Evolutionary conservation across 2,113 vertebrate species (phyloP).

Genomic region (Accipiter cooperii): DNA sequence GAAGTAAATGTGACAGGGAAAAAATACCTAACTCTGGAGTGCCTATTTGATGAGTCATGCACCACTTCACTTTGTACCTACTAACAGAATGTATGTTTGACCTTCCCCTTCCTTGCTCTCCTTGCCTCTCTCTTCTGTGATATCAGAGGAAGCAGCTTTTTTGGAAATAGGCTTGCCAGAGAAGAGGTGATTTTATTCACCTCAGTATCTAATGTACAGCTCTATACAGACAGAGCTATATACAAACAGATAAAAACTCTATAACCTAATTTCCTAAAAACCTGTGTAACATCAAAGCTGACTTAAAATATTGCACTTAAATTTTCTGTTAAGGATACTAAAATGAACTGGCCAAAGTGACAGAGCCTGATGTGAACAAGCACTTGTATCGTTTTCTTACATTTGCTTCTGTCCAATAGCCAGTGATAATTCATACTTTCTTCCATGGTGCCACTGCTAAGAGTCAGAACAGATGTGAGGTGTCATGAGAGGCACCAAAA

Average conservation of each 20-base stretch:
- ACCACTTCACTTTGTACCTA: background rate
- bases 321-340: background rate
- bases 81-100: slow-evolving; percentile 9
- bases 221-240: background rate
- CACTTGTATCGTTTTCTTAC: background rate
- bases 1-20: background rate
- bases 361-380: background rate
- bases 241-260: background rate
- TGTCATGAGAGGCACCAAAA: background rate
- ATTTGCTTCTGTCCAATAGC: background rate
- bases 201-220: background rate
- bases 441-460: background rate
- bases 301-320: background rate
- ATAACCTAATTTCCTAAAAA: background rate
- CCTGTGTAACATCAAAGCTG: background rate
- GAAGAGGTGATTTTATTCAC: background rate
- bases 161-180: background rate
- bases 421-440: background rate
- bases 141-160: background rate
- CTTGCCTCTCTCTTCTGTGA: background rate
- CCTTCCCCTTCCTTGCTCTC: background rate
- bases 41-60: slow-evolving; percentile 30
- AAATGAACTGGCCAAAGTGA: background rate
- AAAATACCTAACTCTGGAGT: background rate
- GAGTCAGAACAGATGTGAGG: background rate